Evolutionary conservation across 2,113 vertebrate genomes (phyloP), one percentile per base, ranked within the genome.

Genomic region (Nanger granti): DNA sequence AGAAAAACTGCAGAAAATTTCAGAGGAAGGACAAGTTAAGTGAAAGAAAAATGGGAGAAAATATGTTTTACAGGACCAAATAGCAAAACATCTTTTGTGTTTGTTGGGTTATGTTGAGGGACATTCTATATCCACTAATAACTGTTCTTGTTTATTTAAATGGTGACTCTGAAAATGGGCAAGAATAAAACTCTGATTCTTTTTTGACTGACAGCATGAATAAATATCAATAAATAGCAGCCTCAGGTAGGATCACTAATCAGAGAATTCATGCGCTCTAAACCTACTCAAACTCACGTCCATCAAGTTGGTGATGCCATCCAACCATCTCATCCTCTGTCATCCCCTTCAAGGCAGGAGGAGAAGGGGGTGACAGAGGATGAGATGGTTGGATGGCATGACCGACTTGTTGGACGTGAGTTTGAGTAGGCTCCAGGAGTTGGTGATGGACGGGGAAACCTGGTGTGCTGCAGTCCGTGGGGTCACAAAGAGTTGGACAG

Each of bases 141-240:
- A 96, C 17, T 64, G 5, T 73, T 96, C 82, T 87, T 89, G 37
- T 49, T 95, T 41, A 95, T 89, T 97, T 96, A 93, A 93, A 83
- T 44, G 4, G 28, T 88, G 64, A 87, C 52, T 59, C 54, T 91
- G 47, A 87, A 93, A 95, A 91, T 95, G 79, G 28, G 3, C 17
- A 95, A 69, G 4, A 86, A 69, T 5, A 17, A 62, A 91, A 96
- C 37, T 95, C 31, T 84, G n/a, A 96, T 85, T 94, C 29, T 88
- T 88, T 49, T 83, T 95, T 34, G 28, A 49, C 47, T 80, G 34
- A 96, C 93, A 94, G 1, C 18, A 57, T 62, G 26, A 91, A 83
- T 80, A 94, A 92, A n/a, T 83, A 86, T 76, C 64, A 91, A 85
- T 60, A 69, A 64, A 91, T 0, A 49, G 57, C 18, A 79, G 52